These are phyloP conservation scores for Lucilia cuprina DNA, from an alignment of 1,140 invertebrate genomes.

Conservation along the genomic window DNA sequence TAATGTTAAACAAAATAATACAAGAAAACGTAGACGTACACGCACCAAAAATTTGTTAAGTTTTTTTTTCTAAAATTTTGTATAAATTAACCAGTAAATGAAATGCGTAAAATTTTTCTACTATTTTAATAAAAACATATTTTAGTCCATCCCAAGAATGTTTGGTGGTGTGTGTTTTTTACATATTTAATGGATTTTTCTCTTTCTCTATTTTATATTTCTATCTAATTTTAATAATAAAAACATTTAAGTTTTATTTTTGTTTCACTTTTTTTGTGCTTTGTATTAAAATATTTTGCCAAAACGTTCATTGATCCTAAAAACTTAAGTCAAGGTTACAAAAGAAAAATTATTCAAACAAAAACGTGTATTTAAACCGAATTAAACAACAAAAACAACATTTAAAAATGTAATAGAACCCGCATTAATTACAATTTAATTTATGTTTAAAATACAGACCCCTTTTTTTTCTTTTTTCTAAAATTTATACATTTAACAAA, in stretches of 20 bases:
- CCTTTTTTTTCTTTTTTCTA: too few species aligned
- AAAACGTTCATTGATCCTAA: slow-evolving; percentile 33
- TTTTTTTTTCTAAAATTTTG: too few species aligned
- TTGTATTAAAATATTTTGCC: not conserved
- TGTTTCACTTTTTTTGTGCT: not conserved
- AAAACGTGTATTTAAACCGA: not conserved
- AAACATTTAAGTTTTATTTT: slow-evolving; percentile 15
- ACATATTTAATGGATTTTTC: not conserved
- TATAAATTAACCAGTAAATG: too few species aligned
- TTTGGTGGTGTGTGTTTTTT: not conserved
- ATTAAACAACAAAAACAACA: not conserved
- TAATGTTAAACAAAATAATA: too few species aligned
- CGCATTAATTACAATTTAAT: not conserved
- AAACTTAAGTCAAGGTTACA: slow-evolving; percentile 27
- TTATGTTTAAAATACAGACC: too few species aligned
- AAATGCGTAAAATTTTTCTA: too few species aligned
- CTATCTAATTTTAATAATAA: slow-evolving; percentile 31
- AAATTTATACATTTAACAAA: too few species aligned
- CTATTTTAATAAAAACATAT: too few species aligned
- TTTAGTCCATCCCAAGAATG: too few species aligned
- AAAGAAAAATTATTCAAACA: not conserved
- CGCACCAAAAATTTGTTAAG: too few species aligned
- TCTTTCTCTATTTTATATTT: not conserved
- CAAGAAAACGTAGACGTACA: too few species aligned
- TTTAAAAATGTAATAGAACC: not conserved